Conservation (phyloP, 35 echinoderm and acorn worm genomes). For the Lytechinus variegatus region DNA sequence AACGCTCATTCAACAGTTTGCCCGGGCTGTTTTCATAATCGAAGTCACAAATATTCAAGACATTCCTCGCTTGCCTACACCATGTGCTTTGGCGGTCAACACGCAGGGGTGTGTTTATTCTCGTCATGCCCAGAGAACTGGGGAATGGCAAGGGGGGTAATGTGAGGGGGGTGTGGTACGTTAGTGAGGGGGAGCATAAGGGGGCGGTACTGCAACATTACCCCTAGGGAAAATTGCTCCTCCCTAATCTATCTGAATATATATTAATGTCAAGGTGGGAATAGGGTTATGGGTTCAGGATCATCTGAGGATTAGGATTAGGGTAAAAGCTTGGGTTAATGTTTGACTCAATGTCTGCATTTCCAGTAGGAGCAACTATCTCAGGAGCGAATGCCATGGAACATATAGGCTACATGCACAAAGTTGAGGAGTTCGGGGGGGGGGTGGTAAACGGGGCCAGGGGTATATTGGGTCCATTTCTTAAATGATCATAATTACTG, state of each 20-base stretch:
- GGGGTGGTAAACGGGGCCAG: neutral
- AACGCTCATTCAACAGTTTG: constrained; percentile 45
- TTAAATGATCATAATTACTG: no score
- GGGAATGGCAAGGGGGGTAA: constrained; percentile 17
- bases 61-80: neutral
- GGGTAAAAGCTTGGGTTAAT: no score
- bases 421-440: no score
- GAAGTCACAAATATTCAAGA: constrained; percentile 29
- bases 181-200: neutral
- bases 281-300: neutral
- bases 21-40: constrained; percentile 40
- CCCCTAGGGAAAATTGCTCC: no score
- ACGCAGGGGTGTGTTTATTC: neutral
- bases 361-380: no score
- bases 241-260: no score
- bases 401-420: neutral
- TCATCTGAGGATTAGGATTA: no score
- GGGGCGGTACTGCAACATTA: no score
- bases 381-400: neutral
- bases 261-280: neutral
- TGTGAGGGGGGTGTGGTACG: neutral
- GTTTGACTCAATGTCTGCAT: no score
- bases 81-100: neutral
- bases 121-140: constrained; percentile 22
- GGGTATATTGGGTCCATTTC: neutral